Conservation (phyloP, 23 tunicate species). For the Oikopleura vanhoeffeni region DNA sequence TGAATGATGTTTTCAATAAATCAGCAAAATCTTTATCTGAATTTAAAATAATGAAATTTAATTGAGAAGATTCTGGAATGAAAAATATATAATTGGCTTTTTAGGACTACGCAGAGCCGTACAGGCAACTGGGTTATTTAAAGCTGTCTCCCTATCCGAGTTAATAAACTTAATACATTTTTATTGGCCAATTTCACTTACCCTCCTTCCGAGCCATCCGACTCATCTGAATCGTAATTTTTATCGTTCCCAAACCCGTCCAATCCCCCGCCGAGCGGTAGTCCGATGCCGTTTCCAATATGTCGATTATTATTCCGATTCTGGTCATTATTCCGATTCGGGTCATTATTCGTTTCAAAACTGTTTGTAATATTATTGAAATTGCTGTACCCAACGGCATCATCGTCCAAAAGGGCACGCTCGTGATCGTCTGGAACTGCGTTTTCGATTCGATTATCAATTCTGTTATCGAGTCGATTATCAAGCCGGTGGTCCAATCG, state of each 20-base stretch:
- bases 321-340: background rate
- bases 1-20: too few species aligned
- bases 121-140: too few species aligned
- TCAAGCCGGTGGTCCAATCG: too few species aligned
- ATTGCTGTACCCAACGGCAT: background rate
- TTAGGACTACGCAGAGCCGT: too few species aligned
- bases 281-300: background rate
- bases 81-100: too few species aligned
- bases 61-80: too few species aligned
- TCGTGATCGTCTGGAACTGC: conserved; percentile 1
- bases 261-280: background rate
- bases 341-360: background rate
- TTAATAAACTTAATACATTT: too few species aligned
- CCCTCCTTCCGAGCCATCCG: background rate
- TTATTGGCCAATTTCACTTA: too few species aligned
- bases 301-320: background rate
- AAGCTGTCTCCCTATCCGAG: too few species aligned
- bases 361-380: background rate
- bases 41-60: too few species aligned
- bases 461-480: too few species aligned
- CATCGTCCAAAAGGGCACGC: background rate
- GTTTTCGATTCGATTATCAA: background rate
- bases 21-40: too few species aligned
- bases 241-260: background rate
- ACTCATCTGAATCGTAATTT: background rate